Base-by-base conservation (phyloP, 2,113 vertebrate species). In the Podarcis raffonei region DNA sequence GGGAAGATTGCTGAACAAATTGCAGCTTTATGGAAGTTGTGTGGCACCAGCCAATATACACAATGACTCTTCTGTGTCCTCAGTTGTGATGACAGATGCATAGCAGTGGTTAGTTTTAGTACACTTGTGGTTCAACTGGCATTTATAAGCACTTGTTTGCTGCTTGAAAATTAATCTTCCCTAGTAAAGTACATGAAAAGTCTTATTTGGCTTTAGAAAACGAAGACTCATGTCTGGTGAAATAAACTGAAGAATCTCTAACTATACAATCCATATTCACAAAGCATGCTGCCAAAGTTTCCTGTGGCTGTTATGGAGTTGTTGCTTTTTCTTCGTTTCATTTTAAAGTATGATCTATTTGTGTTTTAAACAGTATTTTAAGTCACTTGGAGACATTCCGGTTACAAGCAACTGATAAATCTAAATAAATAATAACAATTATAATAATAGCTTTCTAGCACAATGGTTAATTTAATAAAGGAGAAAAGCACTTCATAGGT, bases 21-120 rank as follows among this genome's bases (percentile, higher is more conserved):
- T 16, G 89, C 53, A 93, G 93, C 88, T 89, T 37, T 78, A 93
- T 89, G 90, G 92, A 93, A 93, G 85, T 92, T 53, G 82, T 25
- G 89, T 94, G 91, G 78, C 94, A 90, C 86, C 92, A 90, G 88
- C 86, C 89, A 83, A 48, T 48, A 88, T 18, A 66, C 22, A 83
- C 23, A 22, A 66, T 76, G 35, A 65, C 23, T 77, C 57, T 65
- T 75, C 32, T 85, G 11, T 0, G 0, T 53, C 39, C 69, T 42
- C 42, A 48, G 0, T 53, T 91, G 57, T 82, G 90, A 83, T 12
- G 65, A 87, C 90, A 86, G 39, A 57, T 89, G 71, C 79, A 72
- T 86, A 92, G 91, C 80, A 86, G 83, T 91, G 90, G 87, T 94
- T 91, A 95, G 90, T 91, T 92, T 92, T 94, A 87, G 89, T 93